Conservation (phyloP, 2,888 invertebrate species). For the Pseudolycoriella hygida region DNA sequence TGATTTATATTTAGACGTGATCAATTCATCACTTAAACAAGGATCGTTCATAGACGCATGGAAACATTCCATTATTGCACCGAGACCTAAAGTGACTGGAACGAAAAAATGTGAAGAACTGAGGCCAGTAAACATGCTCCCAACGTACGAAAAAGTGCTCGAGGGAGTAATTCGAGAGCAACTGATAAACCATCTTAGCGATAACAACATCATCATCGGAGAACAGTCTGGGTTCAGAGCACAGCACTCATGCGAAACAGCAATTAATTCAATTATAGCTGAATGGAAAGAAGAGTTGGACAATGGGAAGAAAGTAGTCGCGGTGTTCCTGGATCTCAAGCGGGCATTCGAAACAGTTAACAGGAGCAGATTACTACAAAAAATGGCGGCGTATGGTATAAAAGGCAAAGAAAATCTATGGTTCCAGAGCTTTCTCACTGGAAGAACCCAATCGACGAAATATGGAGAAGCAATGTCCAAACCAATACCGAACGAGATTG, state of each 20-base stretch:
- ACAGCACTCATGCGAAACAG: constrained; percentile 10
- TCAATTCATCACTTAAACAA: no score
- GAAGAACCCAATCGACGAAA: constrained; percentile 5
- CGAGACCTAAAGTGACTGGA: no score
- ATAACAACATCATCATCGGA: constrained; percentile 4
- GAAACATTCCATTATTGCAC: no score
- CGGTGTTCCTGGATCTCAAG: constrained; percentile 10
- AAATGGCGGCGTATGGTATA: constrained; percentile 8
- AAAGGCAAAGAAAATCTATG: constrained; percentile 2
- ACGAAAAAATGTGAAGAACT: no score
- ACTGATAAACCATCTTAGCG: no score
- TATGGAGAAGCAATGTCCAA: background rate
- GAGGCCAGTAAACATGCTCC: no score
- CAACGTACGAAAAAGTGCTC: no score
- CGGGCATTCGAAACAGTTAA: constrained; percentile 9
- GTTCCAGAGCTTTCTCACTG: no score
- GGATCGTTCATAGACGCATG: no score
- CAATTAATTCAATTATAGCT: constrained; percentile 7
- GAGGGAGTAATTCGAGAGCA: no score
- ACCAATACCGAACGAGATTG: background rate
- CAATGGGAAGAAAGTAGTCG: constrained; percentile 7
- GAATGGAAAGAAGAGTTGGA: constrained; percentile 8
- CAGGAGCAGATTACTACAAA: constrained; percentile 5
- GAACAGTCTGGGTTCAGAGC: constrained; percentile 10
- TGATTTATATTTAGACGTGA: no score